Percentiles rank a stretch among this genome's conserved stretches.
These are phyloP conservation scores for Eurytoma adleriae DNA, from an alignment of 2,888 invertebrate species.

Conservation along the genomic window DNA sequence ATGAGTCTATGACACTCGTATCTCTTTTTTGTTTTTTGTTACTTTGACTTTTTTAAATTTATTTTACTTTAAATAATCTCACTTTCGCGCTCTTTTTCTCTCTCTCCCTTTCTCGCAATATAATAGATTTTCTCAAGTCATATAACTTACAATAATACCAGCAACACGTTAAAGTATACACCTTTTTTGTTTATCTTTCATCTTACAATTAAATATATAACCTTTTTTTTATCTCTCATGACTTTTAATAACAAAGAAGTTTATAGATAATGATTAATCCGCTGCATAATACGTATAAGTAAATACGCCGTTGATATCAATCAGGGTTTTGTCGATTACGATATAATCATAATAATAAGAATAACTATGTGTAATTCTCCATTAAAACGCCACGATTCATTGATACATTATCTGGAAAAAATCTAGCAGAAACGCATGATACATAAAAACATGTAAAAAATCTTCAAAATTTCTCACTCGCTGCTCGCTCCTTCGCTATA, in stretches of 20 bases:
- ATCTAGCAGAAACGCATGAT: slow-evolving; percentile 48
- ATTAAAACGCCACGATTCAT: slow-evolving; percentile 48
- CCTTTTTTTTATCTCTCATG: slow-evolving; percentile 45
- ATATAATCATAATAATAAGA: slow-evolving; percentile 43
- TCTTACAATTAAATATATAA: slow-evolving; percentile 55
- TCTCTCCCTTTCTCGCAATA: slow-evolving; percentile 37
- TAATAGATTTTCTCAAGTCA: slow-evolving; percentile 56
- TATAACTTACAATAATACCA: slow-evolving; percentile 55
- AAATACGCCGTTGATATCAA: slow-evolving; percentile 49
- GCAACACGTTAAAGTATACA: slow-evolving; percentile 54
- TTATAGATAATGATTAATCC: slow-evolving; percentile 43
- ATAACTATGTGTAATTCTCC: slow-evolving; percentile 43
- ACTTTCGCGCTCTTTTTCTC: slow-evolving; percentile 31
- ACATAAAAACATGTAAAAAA: slow-evolving; percentile 43
- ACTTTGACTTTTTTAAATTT: slow-evolving; percentile 12
- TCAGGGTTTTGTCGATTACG: slow-evolving; percentile 36
- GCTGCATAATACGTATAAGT: slow-evolving; percentile 27
- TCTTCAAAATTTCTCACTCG: slow-evolving; percentile 17
- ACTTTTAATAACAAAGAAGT: slow-evolving; percentile 56
- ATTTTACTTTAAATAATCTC: slow-evolving; percentile 44
- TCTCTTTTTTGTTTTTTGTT: slow-evolving; percentile 16
- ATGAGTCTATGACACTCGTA: slow-evolving; percentile 34
- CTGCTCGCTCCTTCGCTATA: not conserved
- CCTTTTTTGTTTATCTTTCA: slow-evolving; percentile 49
- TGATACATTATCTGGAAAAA: slow-evolving; percentile 53